Evolutionary conservation across 1,140 invertebrate genomes (phyloP).

Genomic region (Lerema accius): DNA sequence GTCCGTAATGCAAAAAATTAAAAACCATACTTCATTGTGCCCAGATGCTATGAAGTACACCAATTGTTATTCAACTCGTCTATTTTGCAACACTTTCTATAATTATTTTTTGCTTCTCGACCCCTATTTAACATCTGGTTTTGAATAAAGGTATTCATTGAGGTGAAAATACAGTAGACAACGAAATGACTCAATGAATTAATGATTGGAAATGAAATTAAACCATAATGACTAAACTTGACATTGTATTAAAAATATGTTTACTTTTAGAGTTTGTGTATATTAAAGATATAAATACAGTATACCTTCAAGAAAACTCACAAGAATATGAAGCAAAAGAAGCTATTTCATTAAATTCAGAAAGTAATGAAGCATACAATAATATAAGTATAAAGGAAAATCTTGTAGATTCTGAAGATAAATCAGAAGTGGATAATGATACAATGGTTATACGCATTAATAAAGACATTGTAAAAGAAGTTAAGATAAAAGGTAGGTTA

Average conservation of each 20-base stretch:
- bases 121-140: slow-evolving; percentile 34
- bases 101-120: background rate
- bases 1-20: background rate
- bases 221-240: too few relatives aligned
- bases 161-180: too few relatives aligned
- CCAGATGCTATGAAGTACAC: slow-evolving; percentile 4
- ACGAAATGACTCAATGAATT: too few relatives aligned
- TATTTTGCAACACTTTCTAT: slow-evolving; percentile 14
- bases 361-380: slow-evolving; percentile 42
- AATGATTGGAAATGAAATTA: too few relatives aligned
- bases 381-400: slow-evolving; percentile 34
- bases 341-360: slow-evolving; percentile 37
- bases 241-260: too few relatives aligned
- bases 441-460: background rate
- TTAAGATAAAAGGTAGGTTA: slow-evolving; percentile 4
- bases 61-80: slow-evolving; percentile 16
- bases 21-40: slow-evolving; percentile 11
- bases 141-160: too few relatives aligned
- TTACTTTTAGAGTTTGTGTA: background rate
- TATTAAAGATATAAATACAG: slow-evolving; percentile 15
- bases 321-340: slow-evolving; percentile 29
- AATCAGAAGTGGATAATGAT: slow-evolving; percentile 16
- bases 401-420: slow-evolving; percentile 8
- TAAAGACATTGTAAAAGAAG: too few relatives aligned
- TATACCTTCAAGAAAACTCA: slow-evolving; percentile 25